phyloP scores from a whole-genome alignment of 2,888 invertebrate genomes.

The Eupithecia subfuscata region DNA sequence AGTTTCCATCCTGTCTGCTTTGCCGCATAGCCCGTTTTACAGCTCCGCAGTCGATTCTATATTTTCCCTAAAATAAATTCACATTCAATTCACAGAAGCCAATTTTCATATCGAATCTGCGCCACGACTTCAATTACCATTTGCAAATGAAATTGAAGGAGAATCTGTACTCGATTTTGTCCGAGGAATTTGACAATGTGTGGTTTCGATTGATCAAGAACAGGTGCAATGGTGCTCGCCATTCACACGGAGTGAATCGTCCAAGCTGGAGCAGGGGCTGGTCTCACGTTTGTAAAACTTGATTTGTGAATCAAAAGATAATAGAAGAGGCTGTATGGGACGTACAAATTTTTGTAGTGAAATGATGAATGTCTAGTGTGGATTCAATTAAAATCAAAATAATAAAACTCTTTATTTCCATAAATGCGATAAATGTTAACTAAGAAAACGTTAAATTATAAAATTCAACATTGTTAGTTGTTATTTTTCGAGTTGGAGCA shows the following conservation, averaged over 20 bases:
- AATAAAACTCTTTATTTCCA: too few species aligned
- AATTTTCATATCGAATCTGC: background rate
- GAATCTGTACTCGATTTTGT: constrained; percentile 23
- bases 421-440: too few species aligned
- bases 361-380: too few species aligned
- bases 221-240: constrained; percentile 64
- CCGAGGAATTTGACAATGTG: constrained; percentile 46
- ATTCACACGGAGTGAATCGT: constrained; percentile 57
- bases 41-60: background rate
- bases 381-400: too few species aligned
- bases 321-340: too few species aligned
- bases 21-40: background rate
- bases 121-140: constrained; percentile 10
- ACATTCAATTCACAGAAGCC: constrained; percentile 10
- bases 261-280: background rate
- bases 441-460: too few species aligned
- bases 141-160: constrained; percentile 9
- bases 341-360: too few species aligned
- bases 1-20: background rate
- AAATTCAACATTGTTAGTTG: too few species aligned
- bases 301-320: background rate
- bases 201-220: constrained; percentile 60
- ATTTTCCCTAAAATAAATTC: constrained; percentile 4
- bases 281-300: background rate
- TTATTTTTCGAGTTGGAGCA: too few species aligned